Evolutionary conservation across 2,797 vertebrate species (phyloP), one percentile per base, ranked within the genome.

Genomic region (Pipistrellus pipistrellus): DNA sequence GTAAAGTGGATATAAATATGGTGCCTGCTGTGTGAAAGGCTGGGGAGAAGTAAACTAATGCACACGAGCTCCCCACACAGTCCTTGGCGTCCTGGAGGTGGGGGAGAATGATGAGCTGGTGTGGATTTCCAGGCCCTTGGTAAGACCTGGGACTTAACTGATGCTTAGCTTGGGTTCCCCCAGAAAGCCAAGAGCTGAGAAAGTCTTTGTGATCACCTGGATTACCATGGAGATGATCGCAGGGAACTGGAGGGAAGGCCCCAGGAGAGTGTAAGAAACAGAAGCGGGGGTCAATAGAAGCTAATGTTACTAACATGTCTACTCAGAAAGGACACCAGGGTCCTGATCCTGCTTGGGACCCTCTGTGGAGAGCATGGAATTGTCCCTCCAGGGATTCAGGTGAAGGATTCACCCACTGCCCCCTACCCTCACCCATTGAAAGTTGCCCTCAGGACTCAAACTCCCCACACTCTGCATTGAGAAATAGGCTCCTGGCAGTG

Each of bases 21-120:
- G 62, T 10, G 1, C 6, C 62, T 3, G 0, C 12, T 2, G 0
- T 1, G 4, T 1, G 25, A 57, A 17, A 23, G 0, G 0, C 23
- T 2, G 15, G 4, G 13, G 38, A 30, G 64, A 44, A 51, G 7
- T 30, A 21, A 77, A 71, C 4, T 0, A 9, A 1, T 1, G 1
- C 6, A 2, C 0, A 6, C 1, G 15, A 35, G 46, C 15, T 0
- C 20, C 21, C 38, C 0, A 1, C 27, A 3, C 1, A 0, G 15
- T 0, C 0, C 46, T 75, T 55, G 41, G 35, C 0, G 1, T 38
- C 5, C 4, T 9, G 30, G 4, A 38, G 13, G 2, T 9, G 9
- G 32, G 35, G 0, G 0, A 0, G n/a, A 4, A 11, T 14, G 14
- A 4, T 8, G 51, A 21, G 57, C 6, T 2, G 0, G 4, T 9